Evolutionary conservation across 2,888 invertebrate species (phyloP).

Genomic region (Anorthoa munda): DNA sequence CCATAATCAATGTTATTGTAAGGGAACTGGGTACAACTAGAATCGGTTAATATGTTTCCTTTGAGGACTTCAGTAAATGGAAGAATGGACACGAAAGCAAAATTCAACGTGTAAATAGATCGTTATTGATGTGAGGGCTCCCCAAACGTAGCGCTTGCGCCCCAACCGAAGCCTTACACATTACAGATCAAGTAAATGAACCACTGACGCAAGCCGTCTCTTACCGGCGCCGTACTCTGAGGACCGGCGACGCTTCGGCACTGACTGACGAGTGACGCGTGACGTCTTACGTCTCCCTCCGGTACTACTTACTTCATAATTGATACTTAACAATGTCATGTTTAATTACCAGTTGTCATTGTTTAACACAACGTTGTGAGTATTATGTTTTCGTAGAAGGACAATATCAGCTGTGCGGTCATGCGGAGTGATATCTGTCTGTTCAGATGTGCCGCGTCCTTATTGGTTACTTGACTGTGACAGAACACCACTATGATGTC

Average conservation of each 20-base stretch:
- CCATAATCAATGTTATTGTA: background rate
- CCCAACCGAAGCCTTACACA: conserved; percentile 42
- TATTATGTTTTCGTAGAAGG: conserved; percentile 4
- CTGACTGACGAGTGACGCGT: too few relatives aligned
- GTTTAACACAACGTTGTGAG: background rate
- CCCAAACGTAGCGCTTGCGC: conserved; percentile 1
- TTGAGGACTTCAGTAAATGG: background rate
- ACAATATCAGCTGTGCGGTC: background rate
- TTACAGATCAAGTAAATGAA: conserved; percentile 28
- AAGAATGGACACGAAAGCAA: background rate
- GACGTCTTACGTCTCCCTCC: background rate
- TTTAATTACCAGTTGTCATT: conserved; percentile 12
- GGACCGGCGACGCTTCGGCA: too few relatives aligned
- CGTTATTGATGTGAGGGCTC: conserved; percentile 11
- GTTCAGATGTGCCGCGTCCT: background rate
- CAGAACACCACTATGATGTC: conserved; percentile 6
- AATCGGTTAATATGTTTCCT: background rate
- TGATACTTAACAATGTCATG: conserved; percentile 7
- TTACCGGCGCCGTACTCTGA: background rate
- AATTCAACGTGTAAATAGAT: conserved; percentile 8
- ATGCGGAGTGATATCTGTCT: background rate
- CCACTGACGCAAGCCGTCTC: conserved; percentile 13
- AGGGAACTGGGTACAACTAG: background rate
- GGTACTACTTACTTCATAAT: background rate
- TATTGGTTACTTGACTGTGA: conserved; percentile 16